Percentiles rank a stretch among this genome's conserved stretches.
These are phyloP conservation scores for Clarias pachynema DNA, from an alignment of 2,797 vertebrate genomes.

Conservation along the genomic window DNA sequence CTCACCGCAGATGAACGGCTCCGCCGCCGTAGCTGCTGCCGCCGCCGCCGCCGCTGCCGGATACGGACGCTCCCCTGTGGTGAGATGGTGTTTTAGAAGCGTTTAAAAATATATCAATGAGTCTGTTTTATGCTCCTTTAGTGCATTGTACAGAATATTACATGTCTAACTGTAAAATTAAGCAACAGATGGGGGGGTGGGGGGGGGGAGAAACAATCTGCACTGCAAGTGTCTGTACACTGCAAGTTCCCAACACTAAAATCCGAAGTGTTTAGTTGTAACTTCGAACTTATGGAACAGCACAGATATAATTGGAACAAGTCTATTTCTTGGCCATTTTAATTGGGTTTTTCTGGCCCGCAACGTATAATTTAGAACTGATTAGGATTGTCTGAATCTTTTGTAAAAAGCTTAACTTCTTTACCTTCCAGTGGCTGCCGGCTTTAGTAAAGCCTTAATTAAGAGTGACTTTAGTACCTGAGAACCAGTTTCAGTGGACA, in stretches of 20 bases:
- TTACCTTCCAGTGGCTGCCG: neutral
- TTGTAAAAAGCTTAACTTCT: neutral
- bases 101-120: neutral
- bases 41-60: constrained; percentile 80
- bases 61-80: constrained; percentile 91
- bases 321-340: neutral
- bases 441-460: neutral
- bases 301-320: too few relatives aligned
- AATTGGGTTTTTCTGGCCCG: neutral
- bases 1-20: constrained; percentile 91
- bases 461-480: neutral
- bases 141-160: neutral
- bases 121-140: neutral
- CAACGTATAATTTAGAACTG: neutral
- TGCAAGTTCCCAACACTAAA: neutral
- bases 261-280: neutral
- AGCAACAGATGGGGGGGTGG: neutral
- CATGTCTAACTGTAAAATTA: neutral
- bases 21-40: constrained; percentile 64
- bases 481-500: neutral
- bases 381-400: neutral
- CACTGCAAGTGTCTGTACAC: too few relatives aligned
- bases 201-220: too few relatives aligned
- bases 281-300: neutral
- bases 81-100: constrained; percentile 61